phyloP scores from a whole-genome alignment of 1,140 invertebrate species.

The Neodiprion pinetum region DNA sequence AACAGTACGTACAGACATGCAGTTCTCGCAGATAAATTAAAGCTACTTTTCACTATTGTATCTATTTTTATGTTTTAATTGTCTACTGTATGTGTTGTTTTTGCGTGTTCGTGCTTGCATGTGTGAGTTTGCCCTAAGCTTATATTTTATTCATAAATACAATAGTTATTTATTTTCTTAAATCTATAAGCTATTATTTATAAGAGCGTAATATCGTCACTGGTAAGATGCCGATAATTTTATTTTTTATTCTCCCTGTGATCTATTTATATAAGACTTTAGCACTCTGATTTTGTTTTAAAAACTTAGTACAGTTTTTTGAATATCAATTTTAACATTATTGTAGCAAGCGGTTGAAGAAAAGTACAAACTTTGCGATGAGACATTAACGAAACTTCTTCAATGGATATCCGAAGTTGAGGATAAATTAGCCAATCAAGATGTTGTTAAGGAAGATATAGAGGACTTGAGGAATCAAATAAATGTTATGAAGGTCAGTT shows the following conservation, averaged over 20 bases:
- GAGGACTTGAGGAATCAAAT: conserved; percentile 90
- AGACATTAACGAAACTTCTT: conserved; percentile 82
- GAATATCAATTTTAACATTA: conserved; percentile 15
- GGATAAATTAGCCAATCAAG: conserved; percentile 85
- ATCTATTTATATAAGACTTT: conserved; percentile 18
- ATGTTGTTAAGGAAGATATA: conserved; percentile 86
- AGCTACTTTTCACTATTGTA: conserved; percentile 46
- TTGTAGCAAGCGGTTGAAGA: conserved; percentile 91
- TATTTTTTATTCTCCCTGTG: conserved; percentile 48
- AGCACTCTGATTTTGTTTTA: background rate
- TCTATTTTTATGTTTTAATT: conserved; percentile 39
- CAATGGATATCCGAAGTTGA: conserved; percentile 90
- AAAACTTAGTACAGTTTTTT: conserved; percentile 7
- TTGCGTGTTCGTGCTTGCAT: conserved; percentile 61
- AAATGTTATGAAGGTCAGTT: conserved; percentile 81
- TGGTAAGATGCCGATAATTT: conserved; percentile 50
- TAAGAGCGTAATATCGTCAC: conserved; percentile 31
- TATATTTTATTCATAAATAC: conserved; percentile 27
- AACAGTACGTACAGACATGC: conserved; percentile 46
- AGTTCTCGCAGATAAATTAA: conserved; percentile 56
- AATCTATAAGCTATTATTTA: conserved; percentile 24
- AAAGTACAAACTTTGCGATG: conserved; percentile 90
- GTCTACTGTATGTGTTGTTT: conserved; percentile 44
- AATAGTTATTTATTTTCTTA: conserved; percentile 34
- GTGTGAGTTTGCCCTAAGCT: conserved; percentile 56